Evolutionary conservation across 2,797 vertebrate species (phyloP), one percentile per base, ranked within the genome.

Genomic region (Phrynocephalus guinanensis): DNA sequence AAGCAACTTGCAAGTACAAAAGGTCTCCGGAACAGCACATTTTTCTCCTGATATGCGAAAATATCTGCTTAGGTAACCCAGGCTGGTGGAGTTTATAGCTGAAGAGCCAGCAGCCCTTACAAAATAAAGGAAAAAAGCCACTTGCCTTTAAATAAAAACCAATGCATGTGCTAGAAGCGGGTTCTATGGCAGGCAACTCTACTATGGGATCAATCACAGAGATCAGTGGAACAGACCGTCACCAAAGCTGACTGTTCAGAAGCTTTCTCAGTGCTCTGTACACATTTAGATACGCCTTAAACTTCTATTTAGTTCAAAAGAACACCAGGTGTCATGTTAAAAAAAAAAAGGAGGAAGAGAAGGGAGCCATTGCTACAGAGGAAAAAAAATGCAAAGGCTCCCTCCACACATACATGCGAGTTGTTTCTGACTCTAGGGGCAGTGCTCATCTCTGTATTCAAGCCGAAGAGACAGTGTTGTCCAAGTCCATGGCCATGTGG

Each of bases 1-100:
- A 26, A 48, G 86, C 52, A 73, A 44, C 2, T 70, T 85, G 4
- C 1, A 30, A 76, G 81, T 13, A 6, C 48, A 90, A 44, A 86
- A 80, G 80, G 85, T 88, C 90, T 95, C 38, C 88, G 78, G 90
- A 79, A 82, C 67, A 83, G 72, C 6, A 80, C 60, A 77, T 89
- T 11, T 30, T 22, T 87, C 78, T 82, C 60, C 24, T 86, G 44
- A 79, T 44, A 79, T 83, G 82, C 67, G 6, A 2, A 89, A 93
- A 79, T 28, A 79, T 79, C 72, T 30, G 84, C 82, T 82, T 87
- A 87, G 5, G n/a, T 24, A 84, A 85, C 86, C 90, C 84, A 33
- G 44, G 9, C 79, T 52, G 63, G 87, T 86, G 22, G 11, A 8
- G 60, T 20, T 1, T 11, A 52, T 77, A 71, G 20, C 18, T 26